These are phyloP conservation scores for Ligdia adustata DNA, from an alignment of 2,888 invertebrate species.

Conservation along the genomic window DNA sequence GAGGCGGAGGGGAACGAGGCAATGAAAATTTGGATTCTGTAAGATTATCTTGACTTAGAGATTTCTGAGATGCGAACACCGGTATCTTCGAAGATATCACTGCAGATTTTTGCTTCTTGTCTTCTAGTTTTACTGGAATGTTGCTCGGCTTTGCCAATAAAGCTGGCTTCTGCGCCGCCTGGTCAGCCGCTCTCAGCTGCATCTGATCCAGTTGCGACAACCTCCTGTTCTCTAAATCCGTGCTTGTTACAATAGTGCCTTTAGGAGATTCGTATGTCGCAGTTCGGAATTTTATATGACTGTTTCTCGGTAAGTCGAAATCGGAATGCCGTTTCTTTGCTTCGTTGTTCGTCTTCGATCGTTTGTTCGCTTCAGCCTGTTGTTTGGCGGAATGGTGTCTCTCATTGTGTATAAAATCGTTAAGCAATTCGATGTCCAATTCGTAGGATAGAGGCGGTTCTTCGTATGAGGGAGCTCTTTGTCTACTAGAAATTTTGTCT, in stretches of 20 bases:
- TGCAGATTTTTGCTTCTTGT: slow-evolving; percentile 54
- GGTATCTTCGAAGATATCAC: slow-evolving; percentile 80
- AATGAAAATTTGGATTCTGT: slow-evolving; percentile 68
- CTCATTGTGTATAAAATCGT: slow-evolving; percentile 78
- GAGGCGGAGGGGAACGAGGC: slow-evolving; percentile 70
- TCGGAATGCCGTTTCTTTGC: slow-evolving; percentile 81
- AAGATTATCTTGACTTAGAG: slow-evolving; percentile 77
- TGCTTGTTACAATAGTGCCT: slow-evolving; percentile 80
- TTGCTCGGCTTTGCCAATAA: slow-evolving; percentile 75
- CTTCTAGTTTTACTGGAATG: slow-evolving; percentile 72
- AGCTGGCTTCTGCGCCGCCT: slow-evolving; percentile 59
- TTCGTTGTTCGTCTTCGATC: slow-evolving; percentile 69
- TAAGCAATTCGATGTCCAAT: slow-evolving; percentile 72
- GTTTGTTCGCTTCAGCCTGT: slow-evolving; percentile 63
- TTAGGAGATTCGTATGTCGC: slow-evolving; percentile 85
- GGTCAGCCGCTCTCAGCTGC: slow-evolving; percentile 61
- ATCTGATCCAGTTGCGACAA: slow-evolving; percentile 82
- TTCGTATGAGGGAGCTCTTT: slow-evolving; percentile 62
- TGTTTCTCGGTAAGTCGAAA: slow-evolving; percentile 79
- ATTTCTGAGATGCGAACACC: slow-evolving; percentile 77
- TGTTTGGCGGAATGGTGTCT: slow-evolving; percentile 73
- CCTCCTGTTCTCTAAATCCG: slow-evolving; percentile 82
- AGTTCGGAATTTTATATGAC: slow-evolving; percentile 86
- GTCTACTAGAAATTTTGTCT: slow-evolving; percentile 70
- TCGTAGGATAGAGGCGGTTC: slow-evolving; percentile 72